phyloP scores from a whole-genome alignment of 2,888 invertebrate genomes.

The Leucophenga maculata region DNA sequence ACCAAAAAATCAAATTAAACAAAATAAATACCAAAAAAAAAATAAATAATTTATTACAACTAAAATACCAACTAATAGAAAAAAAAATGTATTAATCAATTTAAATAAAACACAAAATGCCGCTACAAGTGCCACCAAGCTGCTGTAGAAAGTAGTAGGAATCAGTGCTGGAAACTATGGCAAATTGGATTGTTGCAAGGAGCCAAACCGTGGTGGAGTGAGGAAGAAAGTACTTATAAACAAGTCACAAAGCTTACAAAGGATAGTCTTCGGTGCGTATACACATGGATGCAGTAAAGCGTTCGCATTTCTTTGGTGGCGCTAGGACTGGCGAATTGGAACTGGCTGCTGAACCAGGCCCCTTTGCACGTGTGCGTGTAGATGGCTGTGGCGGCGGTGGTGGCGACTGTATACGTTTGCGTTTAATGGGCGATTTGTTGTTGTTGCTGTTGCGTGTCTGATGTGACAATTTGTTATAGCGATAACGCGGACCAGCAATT shows the following conservation, averaged over 20 bases:
- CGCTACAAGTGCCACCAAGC: not conserved
- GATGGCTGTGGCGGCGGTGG: constrained; percentile 4
- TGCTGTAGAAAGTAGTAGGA: not conserved
- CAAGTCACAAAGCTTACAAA: constrained; percentile 76
- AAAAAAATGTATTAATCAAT: not conserved
- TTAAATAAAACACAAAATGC: not conserved
- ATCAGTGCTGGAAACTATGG: not conserved
- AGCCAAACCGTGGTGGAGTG: constrained; percentile 14
- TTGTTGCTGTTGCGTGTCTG: constrained; percentile 45
- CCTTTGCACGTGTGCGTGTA: constrained; percentile 45
- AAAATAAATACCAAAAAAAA: constrained; percentile 3
- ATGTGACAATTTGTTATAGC: constrained; percentile 46
- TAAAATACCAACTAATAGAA: constrained; percentile 25
- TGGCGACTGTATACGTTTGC: constrained; percentile 59
- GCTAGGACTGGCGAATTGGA: constrained; percentile 55
- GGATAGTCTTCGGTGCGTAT: constrained; percentile 84
- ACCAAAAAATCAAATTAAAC: not conserved
- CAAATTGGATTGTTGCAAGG: not conserved
- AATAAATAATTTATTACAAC: constrained; percentile 18
- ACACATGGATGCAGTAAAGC: constrained; percentile 82
- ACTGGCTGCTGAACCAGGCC: constrained; percentile 67
- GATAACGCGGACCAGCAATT: constrained; percentile 63
- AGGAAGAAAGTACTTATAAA: constrained; percentile 11
- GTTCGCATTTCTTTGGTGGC: constrained; percentile 75
- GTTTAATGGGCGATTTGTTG: constrained; percentile 47